Conservation (phyloP, 2,113 vertebrate species). For the Lontra canadensis region DNA sequence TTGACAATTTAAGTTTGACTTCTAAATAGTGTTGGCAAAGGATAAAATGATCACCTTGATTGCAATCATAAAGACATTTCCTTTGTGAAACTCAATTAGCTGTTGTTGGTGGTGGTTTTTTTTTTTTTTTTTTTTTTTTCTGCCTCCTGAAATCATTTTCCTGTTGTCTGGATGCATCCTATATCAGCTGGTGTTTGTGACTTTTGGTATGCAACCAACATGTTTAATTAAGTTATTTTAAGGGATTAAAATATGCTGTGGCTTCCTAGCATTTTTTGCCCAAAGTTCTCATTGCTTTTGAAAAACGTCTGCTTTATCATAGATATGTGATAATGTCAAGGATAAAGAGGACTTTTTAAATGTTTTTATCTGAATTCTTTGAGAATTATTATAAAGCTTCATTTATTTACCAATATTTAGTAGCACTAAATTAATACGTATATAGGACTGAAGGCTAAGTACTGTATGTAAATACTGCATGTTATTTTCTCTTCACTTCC, state of each 20-base stretch:
- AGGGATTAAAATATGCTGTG: background rate
- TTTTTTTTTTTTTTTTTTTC: background rate
- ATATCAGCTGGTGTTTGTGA: background rate
- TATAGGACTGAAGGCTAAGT: background rate
- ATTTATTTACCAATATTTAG: background rate
- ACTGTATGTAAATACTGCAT: background rate
- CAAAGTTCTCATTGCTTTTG: background rate
- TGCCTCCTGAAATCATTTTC: background rate
- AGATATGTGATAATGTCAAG: background rate
- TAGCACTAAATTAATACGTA: background rate
- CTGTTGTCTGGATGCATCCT: background rate
- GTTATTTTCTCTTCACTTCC: background rate
- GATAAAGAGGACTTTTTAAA: background rate
- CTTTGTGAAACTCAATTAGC: slow-evolving; percentile 19
- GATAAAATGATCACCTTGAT: background rate
- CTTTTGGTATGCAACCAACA: background rate
- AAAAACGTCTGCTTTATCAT: background rate
- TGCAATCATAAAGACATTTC: background rate
- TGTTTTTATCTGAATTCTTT: background rate
- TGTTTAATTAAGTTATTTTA: slow-evolving; percentile 30
- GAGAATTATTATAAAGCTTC: background rate
- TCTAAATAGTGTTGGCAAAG: background rate
- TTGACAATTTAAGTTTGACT: background rate
- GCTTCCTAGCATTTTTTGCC: background rate
- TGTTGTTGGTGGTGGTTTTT: background rate